Evolutionary conservation across 2,888 invertebrate species (phyloP).

Genomic region (Phragmatobia fuliginosa): DNA sequence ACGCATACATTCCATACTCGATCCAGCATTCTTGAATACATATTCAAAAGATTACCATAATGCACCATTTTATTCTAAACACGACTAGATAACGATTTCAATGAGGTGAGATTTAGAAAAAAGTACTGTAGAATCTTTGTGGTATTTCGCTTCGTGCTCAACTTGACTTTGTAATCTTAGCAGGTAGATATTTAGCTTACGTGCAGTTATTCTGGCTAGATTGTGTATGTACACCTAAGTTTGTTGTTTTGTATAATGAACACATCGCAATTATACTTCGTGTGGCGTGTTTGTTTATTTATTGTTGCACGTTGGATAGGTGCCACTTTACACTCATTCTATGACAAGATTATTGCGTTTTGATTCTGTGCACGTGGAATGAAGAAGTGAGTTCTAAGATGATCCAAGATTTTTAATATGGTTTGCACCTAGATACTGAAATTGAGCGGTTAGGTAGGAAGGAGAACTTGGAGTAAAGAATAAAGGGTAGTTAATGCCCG

Average conservation of each 20-base stretch:
- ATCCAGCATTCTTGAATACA: conserved; percentile 20
- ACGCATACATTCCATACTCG: conserved; percentile 14
- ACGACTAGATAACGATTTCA: conserved; percentile 28
- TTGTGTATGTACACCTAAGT: background rate
- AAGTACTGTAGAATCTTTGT: conserved; percentile 34
- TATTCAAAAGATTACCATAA: conserved; percentile 34
- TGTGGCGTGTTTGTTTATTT: no score
- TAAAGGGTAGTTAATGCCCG: no score
- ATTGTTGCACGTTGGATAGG: no score
- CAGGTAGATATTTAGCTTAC: background rate
- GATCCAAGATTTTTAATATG: no score
- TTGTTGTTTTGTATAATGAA: background rate
- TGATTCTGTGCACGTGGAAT: no score
- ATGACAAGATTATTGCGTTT: no score
- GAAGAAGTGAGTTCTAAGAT: no score
- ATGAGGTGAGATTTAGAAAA: conserved; percentile 30
- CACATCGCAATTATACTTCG: background rate
- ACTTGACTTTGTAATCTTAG: background rate
- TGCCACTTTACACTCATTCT: background rate
- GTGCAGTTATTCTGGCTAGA: background rate
- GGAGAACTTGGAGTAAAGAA: no score
- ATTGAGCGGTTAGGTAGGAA: no score
- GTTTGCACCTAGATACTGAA: no score
- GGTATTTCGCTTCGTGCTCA: conserved; percentile 12
- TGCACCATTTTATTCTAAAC: conserved; percentile 35